A percentile compares a stretch with the other conserved stretches of the same genome.
These are phyloP conservation scores for Drosophila subpulchrella DNA, from an alignment of 1,140 invertebrate species.

Conservation along the genomic window DNA sequence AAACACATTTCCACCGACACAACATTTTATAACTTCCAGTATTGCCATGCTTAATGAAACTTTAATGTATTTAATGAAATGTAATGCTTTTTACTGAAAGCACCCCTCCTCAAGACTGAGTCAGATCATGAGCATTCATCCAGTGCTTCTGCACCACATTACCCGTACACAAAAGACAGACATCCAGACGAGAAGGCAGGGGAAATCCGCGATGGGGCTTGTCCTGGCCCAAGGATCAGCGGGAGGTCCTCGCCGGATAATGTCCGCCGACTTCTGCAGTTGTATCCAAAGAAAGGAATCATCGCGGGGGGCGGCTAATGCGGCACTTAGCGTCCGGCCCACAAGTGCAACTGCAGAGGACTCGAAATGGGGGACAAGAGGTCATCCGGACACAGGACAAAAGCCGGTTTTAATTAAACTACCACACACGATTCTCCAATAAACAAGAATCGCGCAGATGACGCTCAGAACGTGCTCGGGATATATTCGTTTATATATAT, in stretches of 20 bases:
- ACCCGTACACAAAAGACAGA: slow-evolving; percentile 41
- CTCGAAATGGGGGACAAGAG: slow-evolving; percentile 2
- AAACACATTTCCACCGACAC: no score
- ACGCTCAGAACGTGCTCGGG: slow-evolving; percentile 30
- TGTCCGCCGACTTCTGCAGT: slow-evolving; percentile 40
- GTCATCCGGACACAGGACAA: slow-evolving; percentile 37
- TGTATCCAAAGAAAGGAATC: slow-evolving; percentile 41
- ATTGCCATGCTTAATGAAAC: neutral
- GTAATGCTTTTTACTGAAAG: neutral
- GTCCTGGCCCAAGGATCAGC: slow-evolving; percentile 61
- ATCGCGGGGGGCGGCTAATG: slow-evolving; percentile 32
- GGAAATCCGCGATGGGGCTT: slow-evolving; percentile 21
- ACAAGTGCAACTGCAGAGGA: slow-evolving; percentile 40
- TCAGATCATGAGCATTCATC: slow-evolving; percentile 16
- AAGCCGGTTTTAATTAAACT: slow-evolving; percentile 71
- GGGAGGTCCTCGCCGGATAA: slow-evolving; percentile 47
- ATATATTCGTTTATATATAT: neutral
- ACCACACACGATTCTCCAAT: slow-evolving; percentile 42
- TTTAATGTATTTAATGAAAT: neutral
- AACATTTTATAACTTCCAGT: no score
- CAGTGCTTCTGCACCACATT: slow-evolving; percentile 1
- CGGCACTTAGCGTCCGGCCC: slow-evolving; percentile 42
- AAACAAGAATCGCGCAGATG: slow-evolving; percentile 47
- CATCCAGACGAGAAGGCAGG: slow-evolving; percentile 21
- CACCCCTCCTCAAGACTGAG: neutral